Evolutionary conservation across 2,113 vertebrate species (phyloP), one percentile per base, ranked within the genome.

Genomic region (Rhinolophus sinicus): DNA sequence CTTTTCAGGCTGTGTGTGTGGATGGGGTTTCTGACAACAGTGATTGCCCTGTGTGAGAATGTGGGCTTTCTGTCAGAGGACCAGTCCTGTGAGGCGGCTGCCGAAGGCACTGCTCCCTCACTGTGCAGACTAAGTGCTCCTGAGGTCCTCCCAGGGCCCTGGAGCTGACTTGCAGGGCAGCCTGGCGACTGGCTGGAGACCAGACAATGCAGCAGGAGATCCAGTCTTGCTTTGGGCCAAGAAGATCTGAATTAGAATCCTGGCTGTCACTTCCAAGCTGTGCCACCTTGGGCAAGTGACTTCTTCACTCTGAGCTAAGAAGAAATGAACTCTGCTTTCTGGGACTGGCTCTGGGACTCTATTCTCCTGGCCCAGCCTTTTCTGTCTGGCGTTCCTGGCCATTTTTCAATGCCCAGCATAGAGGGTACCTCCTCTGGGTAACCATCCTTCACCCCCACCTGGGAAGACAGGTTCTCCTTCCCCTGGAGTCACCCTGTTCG

Each of bases 321-420:
- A 85, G 80, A 93, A 69, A 69, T 8, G 33, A 90, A 40, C 21
- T 58, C 56, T 60, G 72, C 19, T 50, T 60, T 88, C 64, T 67
- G 56, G 40, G n/a, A 30, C 47, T 14, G 8, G n/a, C 62, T 54
- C 35, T 56, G 69, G 33, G 7, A 15, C 3, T 26, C 52, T 30
- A 5, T 7, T 69, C 2, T 69, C 54, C 24, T 11, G 40, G 62
- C 35, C 24, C 22, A 18, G 88, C 8, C 65, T 75, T 81, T 67
- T 47, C 58, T 58, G 26, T 22, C 12, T 72, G 52, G 73, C 38
- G 54, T 35, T 52, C 56, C 50, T 77, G 69, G 33, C 58, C 62
- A 70, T 52, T 13, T 16, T 88, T 84, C 38, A 44, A 6, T 56
- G 35, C 11, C 10, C 72, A 5, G 40, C 19, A 8, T 30, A 30